Evolutionary conservation across 1,140 invertebrate species (phyloP).

Genomic region (Neodiprion virginianus): DNA sequence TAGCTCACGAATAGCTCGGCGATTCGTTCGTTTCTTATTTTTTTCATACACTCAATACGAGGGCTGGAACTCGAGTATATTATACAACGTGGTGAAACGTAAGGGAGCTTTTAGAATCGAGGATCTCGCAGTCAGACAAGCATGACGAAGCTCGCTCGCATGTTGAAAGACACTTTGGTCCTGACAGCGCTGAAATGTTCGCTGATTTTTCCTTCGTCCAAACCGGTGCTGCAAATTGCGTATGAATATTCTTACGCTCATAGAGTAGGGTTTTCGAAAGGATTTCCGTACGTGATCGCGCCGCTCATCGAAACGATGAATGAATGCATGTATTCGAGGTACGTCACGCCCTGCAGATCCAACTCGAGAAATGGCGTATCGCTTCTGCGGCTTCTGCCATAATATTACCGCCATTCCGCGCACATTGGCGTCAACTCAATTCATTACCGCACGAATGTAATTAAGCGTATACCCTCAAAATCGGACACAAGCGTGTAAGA

Average conservation of each 20-base stretch:
- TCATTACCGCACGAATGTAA: too few species aligned
- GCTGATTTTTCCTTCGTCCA: background rate
- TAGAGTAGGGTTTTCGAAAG: background rate
- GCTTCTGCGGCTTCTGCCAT: background rate
- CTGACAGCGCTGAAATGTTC: background rate
- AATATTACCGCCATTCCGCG: background rate
- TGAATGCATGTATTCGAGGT: background rate
- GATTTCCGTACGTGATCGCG: background rate
- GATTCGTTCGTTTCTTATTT: too few species aligned
- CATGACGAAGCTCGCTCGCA: background rate
- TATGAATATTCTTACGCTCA: constrained; percentile 1
- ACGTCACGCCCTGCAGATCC: background rate
- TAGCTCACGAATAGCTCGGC: too few species aligned
- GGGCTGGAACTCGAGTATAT: too few species aligned
- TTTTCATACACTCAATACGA: too few species aligned
- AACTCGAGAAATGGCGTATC: constrained; percentile 2
- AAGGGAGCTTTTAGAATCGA: background rate
- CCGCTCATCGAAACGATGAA: background rate
- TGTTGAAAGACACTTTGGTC: background rate
- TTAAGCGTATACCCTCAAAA: too few species aligned
- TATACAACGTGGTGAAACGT: too few species aligned
- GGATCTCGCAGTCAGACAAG: background rate
- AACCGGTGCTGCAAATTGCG: background rate
- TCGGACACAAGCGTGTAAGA: too few species aligned
- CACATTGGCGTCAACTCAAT: too few species aligned